Evolutionary conservation across 2,797 vertebrate species (phyloP).

Genomic region (Pangasius sanitwongsei): DNA sequence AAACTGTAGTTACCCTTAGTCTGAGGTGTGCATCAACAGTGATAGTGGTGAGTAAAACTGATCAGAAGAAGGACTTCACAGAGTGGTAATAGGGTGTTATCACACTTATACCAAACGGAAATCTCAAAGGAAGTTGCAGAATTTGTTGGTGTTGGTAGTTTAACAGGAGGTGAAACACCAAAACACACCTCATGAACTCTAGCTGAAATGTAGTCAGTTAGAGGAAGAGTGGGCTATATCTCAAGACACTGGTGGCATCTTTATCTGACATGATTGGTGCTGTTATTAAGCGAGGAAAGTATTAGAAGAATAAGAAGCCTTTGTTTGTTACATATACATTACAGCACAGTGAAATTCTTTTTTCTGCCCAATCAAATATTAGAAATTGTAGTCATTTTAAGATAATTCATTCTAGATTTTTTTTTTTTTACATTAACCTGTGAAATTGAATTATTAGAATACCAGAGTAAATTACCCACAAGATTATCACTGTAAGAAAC

Average conservation of each 20-base stretch:
- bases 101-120: background rate
- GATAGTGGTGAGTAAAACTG: background rate
- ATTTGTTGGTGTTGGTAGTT: background rate
- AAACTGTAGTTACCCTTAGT: background rate
- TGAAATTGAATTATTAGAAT: background rate
- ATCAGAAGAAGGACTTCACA: background rate
- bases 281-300: background rate
- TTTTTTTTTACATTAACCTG: conserved; percentile 43
- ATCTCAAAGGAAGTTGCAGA: background rate
- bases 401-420: conserved; percentile 84
- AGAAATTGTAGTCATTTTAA: conserved; percentile 84
- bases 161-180: background rate
- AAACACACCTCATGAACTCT: background rate
- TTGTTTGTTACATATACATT: too few species aligned
- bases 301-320: background rate
- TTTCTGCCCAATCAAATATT: background rate
- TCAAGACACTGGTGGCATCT: background rate
- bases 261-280: background rate
- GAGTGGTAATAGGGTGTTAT: background rate
- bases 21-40: background rate
- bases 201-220: background rate
- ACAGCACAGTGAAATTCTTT: too few species aligned
- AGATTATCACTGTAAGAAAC: conserved; percentile 8
- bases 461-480: background rate
- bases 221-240: background rate